Percentiles rank a stretch among this genome's conserved stretches.
Evolutionary conservation across 2,797 vertebrate genomes (phyloP).

Genomic region (Limnodromus scolopaceus): DNA sequence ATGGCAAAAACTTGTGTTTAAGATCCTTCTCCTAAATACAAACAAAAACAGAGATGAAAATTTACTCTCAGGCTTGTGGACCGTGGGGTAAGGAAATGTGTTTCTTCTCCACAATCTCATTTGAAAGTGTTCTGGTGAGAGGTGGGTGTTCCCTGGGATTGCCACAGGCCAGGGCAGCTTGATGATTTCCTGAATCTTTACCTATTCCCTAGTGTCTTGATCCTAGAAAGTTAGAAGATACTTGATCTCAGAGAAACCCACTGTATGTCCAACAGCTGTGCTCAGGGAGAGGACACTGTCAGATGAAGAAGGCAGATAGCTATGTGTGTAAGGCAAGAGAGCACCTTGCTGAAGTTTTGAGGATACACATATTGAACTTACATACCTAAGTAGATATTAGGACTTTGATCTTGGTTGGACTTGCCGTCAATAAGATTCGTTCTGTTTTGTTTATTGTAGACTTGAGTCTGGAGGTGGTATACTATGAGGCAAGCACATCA

Average conservation of each 20-base stretch:
- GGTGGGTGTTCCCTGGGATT: neutral
- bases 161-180: neutral
- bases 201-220: neutral
- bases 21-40: neutral
- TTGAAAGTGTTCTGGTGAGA: neutral
- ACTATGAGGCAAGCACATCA: neutral
- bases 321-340: neutral
- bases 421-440: neutral
- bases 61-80: neutral
- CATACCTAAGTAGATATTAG: neutral
- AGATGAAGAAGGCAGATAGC: neutral
- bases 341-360: neutral
- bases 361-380: neutral
- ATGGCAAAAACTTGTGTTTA: neutral
- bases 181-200: neutral
- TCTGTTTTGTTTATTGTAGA: neutral
- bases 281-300: neutral
- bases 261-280: neutral
- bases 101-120: neutral
- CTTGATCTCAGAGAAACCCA: neutral
- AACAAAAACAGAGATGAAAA: rapidly evolving
- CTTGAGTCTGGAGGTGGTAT: neutral
- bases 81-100: neutral
- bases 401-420: neutral
- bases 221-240: neutral